Base-by-base conservation (phyloP, 1,140 invertebrate genomes). In the Pogonognathellus flavescens region DNA sequence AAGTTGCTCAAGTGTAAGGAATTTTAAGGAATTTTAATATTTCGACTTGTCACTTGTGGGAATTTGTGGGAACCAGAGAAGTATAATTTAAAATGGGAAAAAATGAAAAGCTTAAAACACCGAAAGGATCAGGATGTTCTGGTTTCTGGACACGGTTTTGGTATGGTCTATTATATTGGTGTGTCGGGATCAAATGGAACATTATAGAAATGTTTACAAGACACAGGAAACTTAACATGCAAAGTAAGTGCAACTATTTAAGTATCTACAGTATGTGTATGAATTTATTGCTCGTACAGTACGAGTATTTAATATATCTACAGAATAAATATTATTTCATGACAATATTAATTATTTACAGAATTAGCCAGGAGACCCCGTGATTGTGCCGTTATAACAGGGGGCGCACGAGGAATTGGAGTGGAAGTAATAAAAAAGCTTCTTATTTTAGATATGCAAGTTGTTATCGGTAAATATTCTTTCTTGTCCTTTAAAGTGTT, bases 351-450 rank as follows among this genome's bases (percentile, higher is more conserved):
- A 41, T 72, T 72, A 86, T 89, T 49, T 81, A 89, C 87, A 85
- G 59, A 89, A 14, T 57, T 89, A 31, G 90, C 90, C 84, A 85
- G 89, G 62, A 92, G 93, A 90, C 90, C 90, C 25, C 94, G 93
- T 59, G 93, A 94, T 91, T 92, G 96, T 70, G 96, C 95, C 57
- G 93, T 98, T 87, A 94, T 98, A 60, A 98, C 97, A 11, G 97
- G 97, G 84, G 97, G 96, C 13, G 94, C 95, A 53, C 91, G 95
- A 88, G 97, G 97, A 20, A 97, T 98, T 89, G 97, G 96, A 16
- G 91, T 92, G 16, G 92, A 94, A 90, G 93, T 97, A n/a, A 94
- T 96, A 13, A 94, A 94, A 90, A 94, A 94, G 90, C 91, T 98
- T 22, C 90, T 97, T 94, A 89, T 94, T 94, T 55, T 84, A 89